A percentile compares a stretch with the other conserved stretches of the same genome.
phyloP scores from a whole-genome alignment of 2,797 vertebrate genomes.

The Spondyliosoma cantharus region DNA sequence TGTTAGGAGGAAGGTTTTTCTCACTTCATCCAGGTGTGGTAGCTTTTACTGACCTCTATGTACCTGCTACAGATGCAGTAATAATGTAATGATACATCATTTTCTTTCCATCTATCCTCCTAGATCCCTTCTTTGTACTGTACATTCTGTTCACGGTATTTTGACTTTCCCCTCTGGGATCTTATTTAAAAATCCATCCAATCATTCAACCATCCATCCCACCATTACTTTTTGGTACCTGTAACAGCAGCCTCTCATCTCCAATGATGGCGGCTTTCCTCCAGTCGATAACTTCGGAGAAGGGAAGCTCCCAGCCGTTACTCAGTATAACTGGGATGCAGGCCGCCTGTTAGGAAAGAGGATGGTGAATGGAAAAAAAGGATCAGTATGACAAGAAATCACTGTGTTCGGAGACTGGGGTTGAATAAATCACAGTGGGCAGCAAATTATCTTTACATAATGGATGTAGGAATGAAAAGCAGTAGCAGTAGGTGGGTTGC shows the following conservation, averaged over 20 bases:
- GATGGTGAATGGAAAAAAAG: not conserved
- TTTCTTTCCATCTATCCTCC: not conserved
- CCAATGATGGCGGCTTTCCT: slow-evolving; percentile 85
- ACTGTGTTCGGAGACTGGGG: too few relatives aligned
- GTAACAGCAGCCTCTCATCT: slow-evolving; percentile 86
- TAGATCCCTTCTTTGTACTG: not conserved
- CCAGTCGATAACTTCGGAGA: slow-evolving; percentile 89
- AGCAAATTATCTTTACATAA: not conserved
- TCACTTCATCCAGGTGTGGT: not conserved
- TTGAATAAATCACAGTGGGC: too few relatives aligned
- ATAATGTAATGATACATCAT: not conserved
- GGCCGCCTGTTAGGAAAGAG: slow-evolving; percentile 77
- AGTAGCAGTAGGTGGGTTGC: not conserved
- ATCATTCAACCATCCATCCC: not conserved
- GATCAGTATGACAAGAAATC: not conserved
- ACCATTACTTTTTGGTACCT: slow-evolving; percentile 72
- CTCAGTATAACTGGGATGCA: slow-evolving; percentile 87
- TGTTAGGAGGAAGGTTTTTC: slow-evolving; percentile 10
- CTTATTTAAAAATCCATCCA: not conserved
- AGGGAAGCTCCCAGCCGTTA: slow-evolving; percentile 88
- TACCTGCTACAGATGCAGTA: not conserved
- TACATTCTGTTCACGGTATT: not conserved
- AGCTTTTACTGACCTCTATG: not conserved
- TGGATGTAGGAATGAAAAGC: not conserved
- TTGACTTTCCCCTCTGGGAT: too few relatives aligned